Evolutionary conservation across 2,797 vertebrate species (phyloP), one percentile per base, ranked within the genome.

Genomic region (Lophius americanus): DNA sequence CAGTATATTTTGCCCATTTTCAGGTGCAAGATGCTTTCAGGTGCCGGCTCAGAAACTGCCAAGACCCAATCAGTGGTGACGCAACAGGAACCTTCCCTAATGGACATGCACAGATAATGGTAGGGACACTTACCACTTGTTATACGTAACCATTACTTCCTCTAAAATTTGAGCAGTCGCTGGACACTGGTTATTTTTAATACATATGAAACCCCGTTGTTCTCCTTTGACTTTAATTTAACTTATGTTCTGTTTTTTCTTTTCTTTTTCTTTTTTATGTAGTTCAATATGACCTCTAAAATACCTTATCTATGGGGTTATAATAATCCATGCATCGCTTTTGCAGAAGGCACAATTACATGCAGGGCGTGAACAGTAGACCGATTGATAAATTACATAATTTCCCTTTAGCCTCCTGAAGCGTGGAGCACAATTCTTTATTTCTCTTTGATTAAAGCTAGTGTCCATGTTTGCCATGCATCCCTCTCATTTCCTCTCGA

Each of bases 41-140:
- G 95, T 99, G 98, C 91, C 94, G 97, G 46, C 92, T 99, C 68
- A 96, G 98, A 94, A 99, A 98, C 91, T 99, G 98, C 88, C 97
- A 99, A 75, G 98, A 99, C 88, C 97, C 97, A 66, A 98, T 99
- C 87, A 96, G 93, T 54, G 96, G 94, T 78, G 98, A 99, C 81
- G 96, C 96, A 70, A 97, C 97, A 52, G 97, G 98, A 88, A 98
- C 96, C 70, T 99, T 99, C 91, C 98, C 98, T 86, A 99, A 99
- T 33, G 98, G 98, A 43, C 98, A 99, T 79, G 98, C 98, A 77
- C 98, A 99, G 93, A 99, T 99, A 84, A 99, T 99, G 98, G 98
- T 99, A 94, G 93, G 95, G 39, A 13, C 44, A 52, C 72, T 69
- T 51, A 62, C 62, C 50, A 58, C 9, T 64, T 65, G 41, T 76